Conservation (phyloP, 2,113 vertebrate species). For the Melospiza melodia region DNA sequence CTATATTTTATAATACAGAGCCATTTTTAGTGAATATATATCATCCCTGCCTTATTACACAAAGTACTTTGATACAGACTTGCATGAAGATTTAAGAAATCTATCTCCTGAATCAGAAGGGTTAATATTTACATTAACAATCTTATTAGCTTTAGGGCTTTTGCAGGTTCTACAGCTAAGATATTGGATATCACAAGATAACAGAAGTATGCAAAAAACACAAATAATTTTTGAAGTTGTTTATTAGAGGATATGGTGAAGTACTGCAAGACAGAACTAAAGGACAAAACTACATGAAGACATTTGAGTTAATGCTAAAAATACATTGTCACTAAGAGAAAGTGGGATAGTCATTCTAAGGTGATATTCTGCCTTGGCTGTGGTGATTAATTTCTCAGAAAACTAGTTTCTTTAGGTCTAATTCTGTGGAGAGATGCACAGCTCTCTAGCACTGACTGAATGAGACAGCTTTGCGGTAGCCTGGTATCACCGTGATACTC, state of each 20-base stretch:
- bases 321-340: background rate
- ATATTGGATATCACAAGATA: background rate
- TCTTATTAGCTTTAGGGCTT: background rate
- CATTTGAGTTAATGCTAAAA: background rate
- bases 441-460: background rate
- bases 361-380: background rate
- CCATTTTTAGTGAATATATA: background rate
- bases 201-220: background rate
- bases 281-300: background rate
- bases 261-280: background rate
- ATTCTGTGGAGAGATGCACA: rapidly evolving
- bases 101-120: background rate
- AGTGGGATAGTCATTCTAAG: background rate
- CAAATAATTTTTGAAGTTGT: background rate
- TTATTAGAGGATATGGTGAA: background rate
- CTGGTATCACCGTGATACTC: background rate
- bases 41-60: background rate
- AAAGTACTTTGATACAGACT: background rate
- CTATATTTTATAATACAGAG: background rate
- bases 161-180: background rate
- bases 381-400: background rate
- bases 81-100: background rate
- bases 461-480: background rate
- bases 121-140: background rate
- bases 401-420: background rate